Evolutionary conservation across 2,797 vertebrate species (phyloP), one percentile per base, ranked within the genome.

Genomic region (Vireo griseus): DNA sequence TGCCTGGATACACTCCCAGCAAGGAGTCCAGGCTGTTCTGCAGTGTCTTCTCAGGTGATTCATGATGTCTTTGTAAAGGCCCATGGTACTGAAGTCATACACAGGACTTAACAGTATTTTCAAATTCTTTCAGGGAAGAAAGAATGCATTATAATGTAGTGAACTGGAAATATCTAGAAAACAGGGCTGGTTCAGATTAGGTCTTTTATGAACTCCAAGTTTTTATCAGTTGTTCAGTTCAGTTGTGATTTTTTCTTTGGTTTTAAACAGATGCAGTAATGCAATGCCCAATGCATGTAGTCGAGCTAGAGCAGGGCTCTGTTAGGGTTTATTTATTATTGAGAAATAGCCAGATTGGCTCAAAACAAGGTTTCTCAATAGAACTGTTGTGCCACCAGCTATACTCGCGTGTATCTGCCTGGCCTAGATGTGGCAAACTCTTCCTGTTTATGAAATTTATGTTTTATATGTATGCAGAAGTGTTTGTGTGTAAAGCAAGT

Each of bases 211-310:
- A 89, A 9, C 5, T 62, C 14, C 9, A 31, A 21, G 13, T 45
- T 68, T 67, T 89, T 65, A 59, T 82, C 68, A 61, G 28, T 61
- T 17, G 40, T 75, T 79, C 33, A 26, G 20, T 69, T 90, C 17
- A 26, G 45, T 35, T 0, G 0, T 48, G 33, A 5, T 20, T 52
- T 66, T 72, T 72, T 42, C 9, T 44, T 37, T 37, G 11, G 11
- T 67, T 63, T 85, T 72, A 61, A 79, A 24, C 24, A 79, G 65
- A 45, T 31, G 16, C 42, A 85, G 24, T 37, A 25, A 57, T 4
- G 1, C 31, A 37, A 29, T 71, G 26, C 29, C 37, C 4, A 12
- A 10, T 29, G 35, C 14, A 13, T 10, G 29, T 22, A n/a, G 22
- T 26, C 81, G 45, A 71, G 17, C 37, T 61, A 47, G 59, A 47